phyloP scores from a whole-genome alignment of 2,113 vertebrate species.

The Setophaga petechia region DNA sequence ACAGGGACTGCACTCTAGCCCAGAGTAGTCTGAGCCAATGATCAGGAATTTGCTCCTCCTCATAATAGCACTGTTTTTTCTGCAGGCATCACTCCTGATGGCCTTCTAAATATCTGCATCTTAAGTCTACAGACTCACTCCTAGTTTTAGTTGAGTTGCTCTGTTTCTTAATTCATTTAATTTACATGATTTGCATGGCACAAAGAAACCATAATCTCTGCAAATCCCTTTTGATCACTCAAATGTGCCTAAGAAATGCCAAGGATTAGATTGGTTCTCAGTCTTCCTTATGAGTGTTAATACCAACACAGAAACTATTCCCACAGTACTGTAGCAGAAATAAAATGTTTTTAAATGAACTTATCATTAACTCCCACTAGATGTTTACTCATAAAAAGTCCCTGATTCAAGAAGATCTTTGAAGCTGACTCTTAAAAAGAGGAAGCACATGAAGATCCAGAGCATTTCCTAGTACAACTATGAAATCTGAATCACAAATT shows the following conservation, averaged over 20 bases:
- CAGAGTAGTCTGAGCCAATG: background rate
- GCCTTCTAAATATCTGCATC: background rate
- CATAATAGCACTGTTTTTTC: background rate
- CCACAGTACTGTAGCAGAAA: background rate
- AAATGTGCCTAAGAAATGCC: constrained; percentile 11
- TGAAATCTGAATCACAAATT: constrained; percentile 46
- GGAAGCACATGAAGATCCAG: constrained; percentile 12
- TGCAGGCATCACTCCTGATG: background rate
- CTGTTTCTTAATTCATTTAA: background rate
- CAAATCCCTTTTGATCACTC: constrained; percentile 34
- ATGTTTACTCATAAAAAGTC: constrained; percentile 12
- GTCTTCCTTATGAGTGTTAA: background rate
- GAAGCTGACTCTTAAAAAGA: constrained; percentile 33
- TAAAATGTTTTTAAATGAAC: constrained; percentile 3
- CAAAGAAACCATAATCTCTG: background rate
- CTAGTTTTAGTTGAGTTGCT: background rate
- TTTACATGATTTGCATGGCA: background rate
- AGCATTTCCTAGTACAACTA: constrained; percentile 5
- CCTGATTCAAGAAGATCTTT: constrained; percentile 21
- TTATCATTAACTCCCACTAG: constrained; percentile 6
- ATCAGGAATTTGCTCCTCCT: background rate
- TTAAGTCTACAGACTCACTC: background rate
- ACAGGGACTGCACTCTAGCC: too few species aligned
- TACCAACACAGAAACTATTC: background rate
- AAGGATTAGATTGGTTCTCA: constrained; percentile 10